Conservation (phyloP, 2,113 vertebrate genomes). For the Bucco capensis region DNA sequence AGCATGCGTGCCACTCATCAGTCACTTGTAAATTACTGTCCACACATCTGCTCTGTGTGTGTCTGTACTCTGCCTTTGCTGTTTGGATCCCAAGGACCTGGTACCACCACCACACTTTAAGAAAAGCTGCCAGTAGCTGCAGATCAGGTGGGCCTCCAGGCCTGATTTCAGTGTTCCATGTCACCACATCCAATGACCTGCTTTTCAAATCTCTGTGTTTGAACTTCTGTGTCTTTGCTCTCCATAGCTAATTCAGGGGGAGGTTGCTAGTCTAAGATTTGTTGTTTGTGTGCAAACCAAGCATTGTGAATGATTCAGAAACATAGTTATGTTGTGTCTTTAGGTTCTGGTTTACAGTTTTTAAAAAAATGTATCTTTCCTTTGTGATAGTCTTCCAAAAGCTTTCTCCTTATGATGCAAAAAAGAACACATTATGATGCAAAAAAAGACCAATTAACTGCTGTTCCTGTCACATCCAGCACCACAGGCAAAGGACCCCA, state of each 20-base stretch:
- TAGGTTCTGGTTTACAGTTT: not conserved
- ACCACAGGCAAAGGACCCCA: not conserved
- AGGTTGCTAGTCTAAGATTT: not conserved
- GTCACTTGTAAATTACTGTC: not conserved
- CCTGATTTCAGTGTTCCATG: fast-evolving
- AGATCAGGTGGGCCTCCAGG: not conserved
- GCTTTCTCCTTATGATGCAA: not conserved
- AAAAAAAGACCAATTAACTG: not conserved
- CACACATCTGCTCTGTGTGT: not conserved
- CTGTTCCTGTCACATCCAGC: not conserved
- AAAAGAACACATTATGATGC: too few species aligned
- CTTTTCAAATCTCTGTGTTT: not conserved
- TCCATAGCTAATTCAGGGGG: fast-evolving
- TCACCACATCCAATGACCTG: not conserved
- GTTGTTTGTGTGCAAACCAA: not conserved
- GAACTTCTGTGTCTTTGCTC: not conserved
- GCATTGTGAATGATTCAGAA: not conserved
- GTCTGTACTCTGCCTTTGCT: not conserved
- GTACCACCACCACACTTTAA: not conserved
- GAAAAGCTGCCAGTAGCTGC: not conserved
- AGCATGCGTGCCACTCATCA: not conserved
- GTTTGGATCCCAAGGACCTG: not conserved
- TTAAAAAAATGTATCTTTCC: not conserved
- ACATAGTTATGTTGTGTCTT: not conserved
- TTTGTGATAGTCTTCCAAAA: not conserved